Conservation (phyloP, 2,113 vertebrate genomes). For the Thomomys bottae region DNA sequence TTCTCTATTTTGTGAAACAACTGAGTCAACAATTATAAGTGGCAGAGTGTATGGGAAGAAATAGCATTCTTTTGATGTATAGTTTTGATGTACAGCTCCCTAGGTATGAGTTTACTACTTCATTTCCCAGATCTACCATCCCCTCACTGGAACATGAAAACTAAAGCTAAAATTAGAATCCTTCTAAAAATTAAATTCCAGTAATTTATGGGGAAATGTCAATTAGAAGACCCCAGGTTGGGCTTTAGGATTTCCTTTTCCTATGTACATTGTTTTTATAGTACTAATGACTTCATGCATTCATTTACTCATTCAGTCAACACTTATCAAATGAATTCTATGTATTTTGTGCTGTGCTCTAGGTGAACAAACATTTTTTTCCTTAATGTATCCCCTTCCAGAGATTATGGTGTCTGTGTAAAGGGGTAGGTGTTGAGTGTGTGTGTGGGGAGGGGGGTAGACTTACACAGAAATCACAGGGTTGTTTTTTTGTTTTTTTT, state of each 20-base stretch:
- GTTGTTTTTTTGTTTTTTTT: no score
- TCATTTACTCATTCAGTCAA: not conserved
- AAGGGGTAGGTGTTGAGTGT: no score
- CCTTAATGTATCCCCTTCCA: not conserved
- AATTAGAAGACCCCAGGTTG: not conserved
- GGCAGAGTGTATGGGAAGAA: not conserved
- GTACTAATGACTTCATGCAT: not conserved
- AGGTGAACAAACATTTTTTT: not conserved
- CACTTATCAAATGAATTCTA: not conserved
- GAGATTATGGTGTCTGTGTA: not conserved
- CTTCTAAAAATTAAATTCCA: constrained; percentile 5
- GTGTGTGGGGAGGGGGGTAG: no score
- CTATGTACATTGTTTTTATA: not conserved
- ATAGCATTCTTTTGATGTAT: not conserved
- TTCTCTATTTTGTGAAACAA: not conserved
- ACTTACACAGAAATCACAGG: no score
- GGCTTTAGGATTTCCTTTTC: not conserved
- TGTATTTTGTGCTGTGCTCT: not conserved
- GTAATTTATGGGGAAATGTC: not conserved
- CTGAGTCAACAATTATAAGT: not conserved
- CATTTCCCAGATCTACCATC: not conserved
- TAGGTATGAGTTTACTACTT: not conserved
- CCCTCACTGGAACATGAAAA: not conserved
- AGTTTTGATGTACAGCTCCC: not conserved
- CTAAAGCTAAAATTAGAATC: not conserved